Evolutionary conservation across 2,797 vertebrate species (phyloP).

Genomic region (Melanotaenia parkinsoni): DNA sequence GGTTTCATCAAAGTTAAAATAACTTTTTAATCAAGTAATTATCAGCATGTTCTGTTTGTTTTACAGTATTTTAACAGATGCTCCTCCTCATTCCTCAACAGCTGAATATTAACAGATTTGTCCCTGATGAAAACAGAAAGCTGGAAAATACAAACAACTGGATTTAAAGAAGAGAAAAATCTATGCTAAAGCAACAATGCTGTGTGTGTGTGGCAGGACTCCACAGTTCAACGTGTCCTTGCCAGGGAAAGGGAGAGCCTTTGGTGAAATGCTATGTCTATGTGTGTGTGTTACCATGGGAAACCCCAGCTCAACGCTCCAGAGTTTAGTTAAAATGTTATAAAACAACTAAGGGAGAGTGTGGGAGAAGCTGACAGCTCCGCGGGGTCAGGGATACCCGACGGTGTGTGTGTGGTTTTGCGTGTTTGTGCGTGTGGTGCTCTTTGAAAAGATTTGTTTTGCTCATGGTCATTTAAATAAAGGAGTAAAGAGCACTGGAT

Average conservation of each 20-base stretch:
- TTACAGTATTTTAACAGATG: not conserved
- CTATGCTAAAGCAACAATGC: conserved; percentile 28
- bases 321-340: conserved; percentile 55
- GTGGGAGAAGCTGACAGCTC: conserved; percentile 34
- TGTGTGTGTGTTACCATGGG: conserved; percentile 70
- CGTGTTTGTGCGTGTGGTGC: conserved; percentile 14
- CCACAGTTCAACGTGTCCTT: conserved; percentile 55
- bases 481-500: conserved; percentile 35
- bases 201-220: conserved; percentile 39
- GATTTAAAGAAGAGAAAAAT: conserved; percentile 18
- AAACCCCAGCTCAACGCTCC: conserved; percentile 67
- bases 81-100: not conserved
- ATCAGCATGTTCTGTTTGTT: not conserved
- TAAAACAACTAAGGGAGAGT: conserved; percentile 21
- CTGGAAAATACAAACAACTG: not conserved
- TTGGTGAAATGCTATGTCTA: conserved; percentile 25
- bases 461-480: conserved; percentile 43
- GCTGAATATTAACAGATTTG: conserved; percentile 19
- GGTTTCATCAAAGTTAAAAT: not conserved
- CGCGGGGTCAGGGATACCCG: conserved; percentile 40
- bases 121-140: conserved; percentile 3
- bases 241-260: conserved; percentile 69
- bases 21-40: not conserved
- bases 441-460: conserved; percentile 39
- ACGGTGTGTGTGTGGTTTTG: conserved; percentile 21